Conservation (phyloP, 2,113 vertebrate species). For the Ahaetulla prasina region DNA sequence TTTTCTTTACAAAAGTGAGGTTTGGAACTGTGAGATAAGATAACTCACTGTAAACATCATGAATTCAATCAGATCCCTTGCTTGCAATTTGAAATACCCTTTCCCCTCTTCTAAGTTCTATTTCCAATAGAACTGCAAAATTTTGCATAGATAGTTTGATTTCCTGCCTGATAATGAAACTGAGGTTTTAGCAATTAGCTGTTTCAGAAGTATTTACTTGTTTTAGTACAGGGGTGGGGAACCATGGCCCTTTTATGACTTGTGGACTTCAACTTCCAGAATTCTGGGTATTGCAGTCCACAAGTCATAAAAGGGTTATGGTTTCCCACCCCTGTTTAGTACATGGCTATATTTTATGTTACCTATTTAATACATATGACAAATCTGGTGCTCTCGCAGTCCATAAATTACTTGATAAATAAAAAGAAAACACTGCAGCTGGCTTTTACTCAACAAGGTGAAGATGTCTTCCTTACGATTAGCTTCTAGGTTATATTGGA, state of each 20-base stretch:
- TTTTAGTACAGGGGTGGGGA: background rate
- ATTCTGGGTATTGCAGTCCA: background rate
- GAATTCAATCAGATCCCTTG: slow-evolving; percentile 70
- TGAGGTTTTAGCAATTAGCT: slow-evolving; percentile 41
- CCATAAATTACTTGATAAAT: background rate
- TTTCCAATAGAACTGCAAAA: slow-evolving; percentile 52
- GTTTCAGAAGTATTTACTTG: slow-evolving; percentile 34
- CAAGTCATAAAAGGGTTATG: background rate
- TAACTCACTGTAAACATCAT: slow-evolving; percentile 73
- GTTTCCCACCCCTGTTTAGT: background rate
- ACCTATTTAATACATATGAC: background rate
- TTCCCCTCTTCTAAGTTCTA: slow-evolving; percentile 76
- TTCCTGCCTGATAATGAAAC: slow-evolving; percentile 23
- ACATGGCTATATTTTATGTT: slow-evolving; percentile 13
- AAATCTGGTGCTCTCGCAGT: background rate
- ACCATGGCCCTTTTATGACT: background rate
- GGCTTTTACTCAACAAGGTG: background rate
- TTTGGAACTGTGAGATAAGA: slow-evolving; percentile 71
- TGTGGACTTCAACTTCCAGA: background rate
- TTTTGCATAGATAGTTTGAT: slow-evolving; percentile 73
- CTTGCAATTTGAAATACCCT: slow-evolving; percentile 58
- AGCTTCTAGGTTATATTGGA: slow-evolving; percentile 36
- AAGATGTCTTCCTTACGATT: slow-evolving; percentile 17
- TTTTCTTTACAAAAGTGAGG: slow-evolving; percentile 71
- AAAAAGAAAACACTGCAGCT: background rate